These are phyloP conservation scores for Pontoporia blainvillei DNA, from an alignment of 2,113 vertebrate species.

Conservation along the genomic window DNA sequence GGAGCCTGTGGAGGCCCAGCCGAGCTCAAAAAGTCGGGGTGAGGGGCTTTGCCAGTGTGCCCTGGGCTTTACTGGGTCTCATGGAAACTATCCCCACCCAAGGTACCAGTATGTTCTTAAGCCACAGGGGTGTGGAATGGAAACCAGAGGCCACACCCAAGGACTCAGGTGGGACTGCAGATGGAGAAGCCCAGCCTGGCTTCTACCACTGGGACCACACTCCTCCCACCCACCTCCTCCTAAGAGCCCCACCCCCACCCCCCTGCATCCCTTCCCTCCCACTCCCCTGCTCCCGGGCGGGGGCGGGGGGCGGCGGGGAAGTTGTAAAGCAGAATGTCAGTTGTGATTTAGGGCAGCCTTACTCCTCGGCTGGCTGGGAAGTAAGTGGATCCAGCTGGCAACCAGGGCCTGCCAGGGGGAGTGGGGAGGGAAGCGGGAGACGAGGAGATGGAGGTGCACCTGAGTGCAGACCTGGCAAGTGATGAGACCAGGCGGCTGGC, in stretches of 20 bases:
- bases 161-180: neutral
- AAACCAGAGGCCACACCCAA: neutral
- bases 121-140: too few species aligned
- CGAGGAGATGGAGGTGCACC: neutral
- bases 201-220: neutral
- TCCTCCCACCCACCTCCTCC: too few species aligned
- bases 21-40: neutral
- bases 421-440: too few species aligned
- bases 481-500: neutral
- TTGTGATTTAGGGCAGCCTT: neutral
- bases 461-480: neutral
- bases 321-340: neutral
- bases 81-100: too few species aligned
- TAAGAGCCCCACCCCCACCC: too few species aligned
- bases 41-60: neutral
- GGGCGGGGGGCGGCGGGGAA: neutral
- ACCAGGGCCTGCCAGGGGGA: neutral
- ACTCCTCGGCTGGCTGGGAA: neutral
- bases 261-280: fast-evolving
- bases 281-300: fast-evolving
- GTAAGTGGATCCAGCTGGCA: neutral
- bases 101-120: neutral
- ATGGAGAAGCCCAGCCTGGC: neutral
- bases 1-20: neutral
- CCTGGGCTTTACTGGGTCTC: neutral